These are phyloP conservation scores for Ceratoteleas bidentatus DNA, from an alignment of 1,140 invertebrate genomes.

Conservation along the genomic window DNA sequence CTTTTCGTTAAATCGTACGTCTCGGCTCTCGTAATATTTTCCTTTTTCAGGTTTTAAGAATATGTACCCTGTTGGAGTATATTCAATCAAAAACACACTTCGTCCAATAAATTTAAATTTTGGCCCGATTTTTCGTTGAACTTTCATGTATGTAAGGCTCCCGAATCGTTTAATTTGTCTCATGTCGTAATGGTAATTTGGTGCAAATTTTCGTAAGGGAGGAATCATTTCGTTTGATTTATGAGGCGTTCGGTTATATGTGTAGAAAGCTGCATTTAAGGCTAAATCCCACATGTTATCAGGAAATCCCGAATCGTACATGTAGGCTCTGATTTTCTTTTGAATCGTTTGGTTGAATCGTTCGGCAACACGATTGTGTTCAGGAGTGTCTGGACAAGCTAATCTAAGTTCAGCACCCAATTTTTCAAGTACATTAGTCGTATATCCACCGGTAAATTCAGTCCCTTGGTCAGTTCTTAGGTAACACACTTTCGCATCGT, in stretches of 20 bases:
- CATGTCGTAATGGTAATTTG: constrained; percentile 22
- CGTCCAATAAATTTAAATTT: constrained; percentile 20
- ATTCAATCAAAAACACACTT: constrained; percentile 30
- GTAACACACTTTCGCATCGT: too few relatives aligned
- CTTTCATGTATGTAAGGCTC: constrained; percentile 34
- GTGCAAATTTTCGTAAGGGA: constrained; percentile 58
- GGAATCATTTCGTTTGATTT: constrained; percentile 48
- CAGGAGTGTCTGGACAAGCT: too few relatives aligned
- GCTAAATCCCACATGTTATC: too few relatives aligned
- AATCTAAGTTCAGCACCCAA: too few relatives aligned
- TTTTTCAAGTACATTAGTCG: too few relatives aligned
- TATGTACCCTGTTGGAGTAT: constrained; percentile 43
- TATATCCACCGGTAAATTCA: too few relatives aligned
- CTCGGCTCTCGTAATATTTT: constrained; percentile 48
- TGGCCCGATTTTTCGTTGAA: constrained; percentile 31
- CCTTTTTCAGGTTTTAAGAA: constrained; percentile 45
- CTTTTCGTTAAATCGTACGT: constrained; percentile 56
- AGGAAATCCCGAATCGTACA: too few relatives aligned
- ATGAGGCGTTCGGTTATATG: constrained; percentile 64
- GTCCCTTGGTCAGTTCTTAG: too few relatives aligned
- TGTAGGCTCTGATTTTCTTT: too few relatives aligned
- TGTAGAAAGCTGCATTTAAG: too few relatives aligned
- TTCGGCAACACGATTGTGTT: too few relatives aligned
- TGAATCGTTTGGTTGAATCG: too few relatives aligned
- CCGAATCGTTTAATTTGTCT: constrained; percentile 38